These are phyloP conservation scores for Lycocerus yunnanus DNA, from an alignment of 2,888 invertebrate species.

Conservation along the genomic window DNA sequence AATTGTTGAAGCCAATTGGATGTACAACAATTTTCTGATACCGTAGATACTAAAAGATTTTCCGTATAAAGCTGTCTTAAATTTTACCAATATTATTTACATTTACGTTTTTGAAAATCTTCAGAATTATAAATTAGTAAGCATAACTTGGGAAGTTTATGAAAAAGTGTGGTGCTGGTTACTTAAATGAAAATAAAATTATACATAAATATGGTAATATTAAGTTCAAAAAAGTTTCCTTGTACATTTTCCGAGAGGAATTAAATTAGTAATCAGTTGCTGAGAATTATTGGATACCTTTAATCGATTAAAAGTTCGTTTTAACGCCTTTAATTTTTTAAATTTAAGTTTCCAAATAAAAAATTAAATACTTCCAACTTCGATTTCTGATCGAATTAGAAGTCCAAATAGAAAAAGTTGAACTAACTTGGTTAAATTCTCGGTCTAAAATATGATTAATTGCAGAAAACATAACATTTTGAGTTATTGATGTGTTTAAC, in stretches of 20 bases:
- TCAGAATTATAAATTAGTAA: too few species aligned
- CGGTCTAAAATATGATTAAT: not conserved
- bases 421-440: not conserved
- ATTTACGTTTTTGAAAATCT: too few species aligned
- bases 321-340: not conserved
- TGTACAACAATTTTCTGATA: too few species aligned
- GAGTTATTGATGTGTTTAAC: not conserved
- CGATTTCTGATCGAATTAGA: not conserved
- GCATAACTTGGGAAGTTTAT: too few species aligned
- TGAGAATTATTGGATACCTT: not conserved
- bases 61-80: too few species aligned
- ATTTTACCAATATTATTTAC: too few species aligned
- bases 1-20: too few species aligned
- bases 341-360: not conserved
- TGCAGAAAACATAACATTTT: not conserved
- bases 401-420: not conserved
- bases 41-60: too few species aligned
- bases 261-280: not conserved
- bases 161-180: too few species aligned
- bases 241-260: not conserved
- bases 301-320: not conserved
- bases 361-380: not conserved
- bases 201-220: too few species aligned
- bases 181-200: too few species aligned
- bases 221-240: too few species aligned